Percentiles rank a stretch among this genome's conserved stretches.
phyloP scores from a whole-genome alignment of 2,113 vertebrate genomes.

The Bubo scandiacus region DNA sequence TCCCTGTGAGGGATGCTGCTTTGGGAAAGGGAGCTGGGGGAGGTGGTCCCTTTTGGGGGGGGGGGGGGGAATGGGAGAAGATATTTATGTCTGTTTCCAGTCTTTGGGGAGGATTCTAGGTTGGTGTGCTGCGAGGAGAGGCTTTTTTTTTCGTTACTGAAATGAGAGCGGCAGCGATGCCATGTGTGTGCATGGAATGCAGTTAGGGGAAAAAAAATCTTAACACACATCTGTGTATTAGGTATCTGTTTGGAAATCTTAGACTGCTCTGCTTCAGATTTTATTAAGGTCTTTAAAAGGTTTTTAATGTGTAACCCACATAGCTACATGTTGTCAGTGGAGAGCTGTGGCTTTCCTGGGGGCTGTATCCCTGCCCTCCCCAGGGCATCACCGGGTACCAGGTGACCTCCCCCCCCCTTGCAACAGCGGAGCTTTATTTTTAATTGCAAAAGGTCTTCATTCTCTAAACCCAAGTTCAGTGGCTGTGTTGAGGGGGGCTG shows the following conservation, averaged over 20 bases:
- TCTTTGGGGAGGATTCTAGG: background rate
- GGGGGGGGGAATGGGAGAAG: background rate
- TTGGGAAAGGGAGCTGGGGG: background rate
- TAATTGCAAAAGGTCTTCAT: background rate
- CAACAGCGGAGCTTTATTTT: background rate
- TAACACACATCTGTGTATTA: background rate
- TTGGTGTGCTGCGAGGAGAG: background rate
- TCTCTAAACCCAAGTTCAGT: accelerated
- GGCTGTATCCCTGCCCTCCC: background rate
- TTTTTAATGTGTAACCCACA: background rate
- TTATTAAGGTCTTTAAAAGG: background rate
- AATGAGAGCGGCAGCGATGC: too few relatives aligned
- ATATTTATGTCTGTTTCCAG: background rate
- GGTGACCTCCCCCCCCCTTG: accelerated
- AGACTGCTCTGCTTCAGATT: background rate
- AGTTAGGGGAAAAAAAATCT: too few relatives aligned
- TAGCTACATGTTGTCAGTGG: background rate
- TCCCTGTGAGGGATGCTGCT: background rate
- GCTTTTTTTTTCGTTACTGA: background rate
- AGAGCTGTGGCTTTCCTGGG: background rate
- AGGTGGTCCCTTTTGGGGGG: background rate
- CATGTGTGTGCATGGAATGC: too few relatives aligned
- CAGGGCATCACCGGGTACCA: accelerated
- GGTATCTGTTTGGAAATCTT: conserved; percentile 2
- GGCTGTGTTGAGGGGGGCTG: background rate